A percentile compares a stretch with the other conserved stretches of the same genome.
Evolutionary conservation across 1,140 invertebrate species (phyloP).

Genomic region (Pissodes strobi): DNA sequence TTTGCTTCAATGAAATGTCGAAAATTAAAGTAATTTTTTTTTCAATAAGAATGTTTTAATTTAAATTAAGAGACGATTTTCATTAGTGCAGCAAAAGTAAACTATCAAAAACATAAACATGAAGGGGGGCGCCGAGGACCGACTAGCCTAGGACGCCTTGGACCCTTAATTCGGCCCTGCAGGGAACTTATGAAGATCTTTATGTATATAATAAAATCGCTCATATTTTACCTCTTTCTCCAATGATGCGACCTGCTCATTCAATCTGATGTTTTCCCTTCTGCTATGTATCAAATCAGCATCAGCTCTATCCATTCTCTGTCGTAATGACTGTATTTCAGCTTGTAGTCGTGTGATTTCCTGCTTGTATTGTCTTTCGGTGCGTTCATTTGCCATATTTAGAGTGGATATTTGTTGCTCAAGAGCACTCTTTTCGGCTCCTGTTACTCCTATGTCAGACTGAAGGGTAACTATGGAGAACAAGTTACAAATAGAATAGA

Average conservation of each 20-base stretch:
- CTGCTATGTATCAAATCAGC: constrained; percentile 76
- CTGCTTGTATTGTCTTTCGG: constrained; percentile 72
- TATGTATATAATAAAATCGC: not conserved
- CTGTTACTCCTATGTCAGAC: constrained; percentile 71
- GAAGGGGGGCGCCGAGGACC: no score
- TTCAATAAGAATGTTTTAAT: no score
- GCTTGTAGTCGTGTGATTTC: constrained; percentile 73
- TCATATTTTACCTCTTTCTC: constrained; percentile 71
- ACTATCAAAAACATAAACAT: no score
- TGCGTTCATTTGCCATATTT: constrained; percentile 65
- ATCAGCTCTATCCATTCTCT: constrained; percentile 76
- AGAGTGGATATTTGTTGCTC: constrained; percentile 75
- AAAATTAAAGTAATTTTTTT: no score
- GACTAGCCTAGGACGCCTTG: no score
- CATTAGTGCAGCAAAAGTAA: no score
- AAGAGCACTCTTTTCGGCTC: constrained; percentile 73
- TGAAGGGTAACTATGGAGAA: constrained; percentile 65
- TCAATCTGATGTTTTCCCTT: constrained; percentile 73
- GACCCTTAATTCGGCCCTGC: no score
- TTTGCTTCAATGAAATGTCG: no score
- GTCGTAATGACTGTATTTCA: constrained; percentile 76
- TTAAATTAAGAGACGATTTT: no score
- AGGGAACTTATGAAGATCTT: no score
- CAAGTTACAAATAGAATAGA: no score
- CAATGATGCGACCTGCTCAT: constrained; percentile 73